Evolutionary conservation across 2,113 vertebrate genomes (phyloP), one percentile per base, ranked within the genome.

Genomic region (Scomber scombrus): DNA sequence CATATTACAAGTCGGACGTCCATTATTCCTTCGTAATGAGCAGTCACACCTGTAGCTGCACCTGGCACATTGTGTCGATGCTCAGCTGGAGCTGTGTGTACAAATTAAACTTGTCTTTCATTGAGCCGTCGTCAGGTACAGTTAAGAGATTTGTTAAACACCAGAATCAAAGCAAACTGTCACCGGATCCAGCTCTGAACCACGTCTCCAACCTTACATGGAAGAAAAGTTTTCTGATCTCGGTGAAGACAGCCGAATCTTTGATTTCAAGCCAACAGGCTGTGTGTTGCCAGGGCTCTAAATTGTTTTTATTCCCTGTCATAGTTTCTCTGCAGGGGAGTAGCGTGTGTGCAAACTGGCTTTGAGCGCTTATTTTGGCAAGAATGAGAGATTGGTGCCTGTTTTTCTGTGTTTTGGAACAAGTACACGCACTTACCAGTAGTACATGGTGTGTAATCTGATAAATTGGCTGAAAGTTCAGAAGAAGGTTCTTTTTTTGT

Each of bases 321-420:
- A 78, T 75, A 71, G 82, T 15, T 67, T 58, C 66, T 73, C 80
- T 46, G 75, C 6, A 57, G 21, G 75, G 72, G 74, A 67, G 75
- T 0, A 4, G 31, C 2, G 9, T 62, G 71, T 69, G 73, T 75
- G 65, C 51, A 67, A 72, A 74, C 66, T 73, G 40, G 2, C 73
- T 69, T 64, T 3, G 21, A 54, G 54, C 18, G 31, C 31, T 58
- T 50, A 12, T 79, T 68, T 82, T 80, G 70, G 81, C 75, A 75
- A 11, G 69, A 71, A 49, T 10, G 29, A 5, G 10, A 72, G 14
- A 69, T 71, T 79, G 65, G 49, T 69, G 65, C 45, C 57, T 56
- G 57, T n/a, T 61, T 55, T 61, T 23, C 29, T 45, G 9, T 62
- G 52, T 71, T 77, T 60, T 57, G 62, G 40, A 75, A 56, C 18